These are phyloP conservation scores for Elanus axillaris DNA, from an alignment of 2,113 vertebrate species.

Conservation along the genomic window DNA sequence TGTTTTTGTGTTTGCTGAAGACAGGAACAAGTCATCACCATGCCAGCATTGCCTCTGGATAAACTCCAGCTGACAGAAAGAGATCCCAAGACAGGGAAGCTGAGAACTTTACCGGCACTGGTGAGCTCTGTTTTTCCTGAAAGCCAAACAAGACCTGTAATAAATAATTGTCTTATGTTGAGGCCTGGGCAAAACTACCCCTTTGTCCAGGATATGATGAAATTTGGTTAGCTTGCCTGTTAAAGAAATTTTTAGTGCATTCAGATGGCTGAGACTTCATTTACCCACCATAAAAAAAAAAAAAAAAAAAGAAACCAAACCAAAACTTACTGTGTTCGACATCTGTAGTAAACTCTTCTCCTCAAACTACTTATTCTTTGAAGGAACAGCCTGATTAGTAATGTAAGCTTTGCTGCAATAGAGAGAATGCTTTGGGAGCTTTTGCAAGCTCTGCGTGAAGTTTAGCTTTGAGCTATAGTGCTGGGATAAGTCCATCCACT, in stretches of 20 bases:
- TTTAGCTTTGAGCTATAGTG: not conserved
- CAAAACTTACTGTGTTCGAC: not conserved
- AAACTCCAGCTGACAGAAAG: constrained; percentile 83
- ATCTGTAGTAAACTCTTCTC: not conserved
- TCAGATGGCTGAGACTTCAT: not conserved
- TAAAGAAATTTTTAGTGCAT: not conserved
- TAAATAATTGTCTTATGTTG: not conserved
- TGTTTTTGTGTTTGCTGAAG: not conserved
- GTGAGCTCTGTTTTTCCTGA: constrained; percentile 71
- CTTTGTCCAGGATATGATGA: not conserved
- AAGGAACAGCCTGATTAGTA: not conserved
- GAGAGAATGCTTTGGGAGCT: not conserved
- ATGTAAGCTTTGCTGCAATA: not conserved
- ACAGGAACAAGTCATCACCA: constrained; percentile 35
- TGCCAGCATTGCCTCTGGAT: constrained; percentile 84
- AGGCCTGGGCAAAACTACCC: not conserved
- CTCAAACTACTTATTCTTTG: not conserved
- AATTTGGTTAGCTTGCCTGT: not conserved
- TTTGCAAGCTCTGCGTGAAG: not conserved
- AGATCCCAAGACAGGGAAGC: constrained; percentile 76
- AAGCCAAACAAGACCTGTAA: not conserved
- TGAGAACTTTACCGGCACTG: constrained; percentile 84
- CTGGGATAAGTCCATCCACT: not conserved
- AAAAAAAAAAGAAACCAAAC: not conserved
- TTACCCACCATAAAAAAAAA: not conserved